Evolutionary conservation across 2,888 invertebrate genomes (phyloP), one percentile per base, ranked within the genome.

Genomic region (Drosophila gaucha): DNA sequence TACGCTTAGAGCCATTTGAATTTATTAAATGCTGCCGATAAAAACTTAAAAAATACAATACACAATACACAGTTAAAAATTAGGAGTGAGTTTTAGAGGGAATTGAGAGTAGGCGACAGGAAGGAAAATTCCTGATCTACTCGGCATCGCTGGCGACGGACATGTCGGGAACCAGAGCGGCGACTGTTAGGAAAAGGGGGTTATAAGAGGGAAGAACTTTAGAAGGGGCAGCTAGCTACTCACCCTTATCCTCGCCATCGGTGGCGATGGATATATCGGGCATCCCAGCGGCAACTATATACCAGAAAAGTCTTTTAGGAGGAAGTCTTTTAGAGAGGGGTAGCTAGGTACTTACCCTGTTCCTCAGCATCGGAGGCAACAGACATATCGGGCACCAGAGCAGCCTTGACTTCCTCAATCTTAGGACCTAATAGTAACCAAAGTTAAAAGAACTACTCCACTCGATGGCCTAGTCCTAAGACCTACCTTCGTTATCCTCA

Each of bases 21-120:
- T 82, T 85, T 78, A 82, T 85, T 87, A 72, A n/a, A 67, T 66
- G 64, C 55, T 75, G 64, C 75, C 49, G 44, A 51, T 47, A 60
- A 52, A 70, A 75, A 60, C 76, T 72, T 78, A 73, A 66, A 62
- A 51, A 70, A 78, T 78, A 86, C 67, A 85, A 86, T 68, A 71
- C 54, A 78, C 60, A 47, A 18, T 63, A 67, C 69, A 52, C 46
- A 67, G 49, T 24, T 49, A 62, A 18, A 46, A 35, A 38, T 35
- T 22, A 54, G 18, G n/a, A 47, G 35, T 62, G 26, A 68, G 47
- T 31, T 31, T 6, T 10, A 10, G 28, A 6, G 6, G 43, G 9
- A 2, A 14, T 41, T 30, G 18, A 8, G 47, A 24, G 35, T 31
- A 12, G 30, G 10, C 3, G 22, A 26, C 16, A 14, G 26, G 6